Evolutionary conservation across 2,113 vertebrate species (phyloP), one percentile per base, ranked within the genome.

Genomic region (Apaloderma vittatum): DNA sequence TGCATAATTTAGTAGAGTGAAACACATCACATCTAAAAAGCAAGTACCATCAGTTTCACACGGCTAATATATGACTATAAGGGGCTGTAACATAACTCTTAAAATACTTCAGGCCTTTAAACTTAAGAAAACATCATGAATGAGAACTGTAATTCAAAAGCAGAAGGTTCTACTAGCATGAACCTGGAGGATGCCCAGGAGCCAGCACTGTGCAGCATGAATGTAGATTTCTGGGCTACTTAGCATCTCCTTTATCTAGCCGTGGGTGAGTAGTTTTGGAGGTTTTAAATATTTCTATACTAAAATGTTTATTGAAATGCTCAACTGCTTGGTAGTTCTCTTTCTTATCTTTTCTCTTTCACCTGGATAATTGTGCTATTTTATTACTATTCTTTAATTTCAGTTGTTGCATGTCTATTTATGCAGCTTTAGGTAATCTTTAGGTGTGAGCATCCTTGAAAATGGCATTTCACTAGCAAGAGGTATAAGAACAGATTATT

Each of bases 341-440:
- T 91, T 78, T 77, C n/a, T 77, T 37, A n/a, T 51, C 19, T 83
- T 83, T 10, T 54, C 21, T 54, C 13, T 76, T 61, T 12, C 29
- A 58, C 3, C 19, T 67, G 32, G 2, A n/a, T 70, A 73, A 73
- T 85, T 55, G 55, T 9, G 37, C 1, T 74, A 16, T 85, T 93
- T 87, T 94, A 72, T 83, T 67, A 49, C 32, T 55, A 26, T n/a
- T 81, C 3, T 84, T 84, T 81, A 70, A 51, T 81, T 94, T 95
- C 46, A 49, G 23, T 72, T 65, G 12, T 61, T 61, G 15, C 13
- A 45, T 46, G 13, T 13, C 21, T 63, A 58, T 83, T 93, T 86
- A 66, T 52, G 30, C 19, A 79, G n/a, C 10, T 65, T 34, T 63
- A 88, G 22, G 23, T 68, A 92, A 58, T 81, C 37, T 75, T 70